Percentiles rank a stretch among this genome's conserved stretches.
These are phyloP conservation scores for Rhynchophorus ferrugineus DNA, from an alignment of 1,140 invertebrate species.

Conservation along the genomic window DNA sequence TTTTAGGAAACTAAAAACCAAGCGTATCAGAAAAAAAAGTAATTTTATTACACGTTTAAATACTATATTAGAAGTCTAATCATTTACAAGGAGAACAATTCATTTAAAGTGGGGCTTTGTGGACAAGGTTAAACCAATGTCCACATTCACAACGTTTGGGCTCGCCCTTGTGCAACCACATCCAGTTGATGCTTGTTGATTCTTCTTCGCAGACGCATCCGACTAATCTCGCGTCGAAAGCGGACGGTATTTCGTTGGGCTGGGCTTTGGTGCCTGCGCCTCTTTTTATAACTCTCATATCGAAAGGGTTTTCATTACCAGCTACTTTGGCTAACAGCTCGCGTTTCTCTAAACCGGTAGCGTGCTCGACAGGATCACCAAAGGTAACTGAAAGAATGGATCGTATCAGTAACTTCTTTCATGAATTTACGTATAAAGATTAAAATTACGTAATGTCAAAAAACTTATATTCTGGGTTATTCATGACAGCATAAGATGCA, in stretches of 20 bases:
- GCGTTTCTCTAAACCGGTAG: constrained; percentile 85
- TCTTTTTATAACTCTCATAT: constrained; percentile 72
- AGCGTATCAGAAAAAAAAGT: neutral
- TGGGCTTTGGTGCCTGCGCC: constrained; percentile 73
- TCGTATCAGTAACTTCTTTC: no score
- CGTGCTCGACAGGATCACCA: constrained; percentile 82
- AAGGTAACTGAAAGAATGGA: constrained; percentile 52
- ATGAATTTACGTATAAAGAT: neutral
- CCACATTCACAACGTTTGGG: constrained; percentile 91
- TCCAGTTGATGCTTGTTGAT: constrained; percentile 78
- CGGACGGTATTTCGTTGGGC: constrained; percentile 85
- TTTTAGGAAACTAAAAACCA: no score
- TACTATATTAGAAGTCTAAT: constrained; percentile 7
- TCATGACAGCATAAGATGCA: no score
- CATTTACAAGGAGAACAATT: constrained; percentile 1
- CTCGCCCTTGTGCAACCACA: constrained; percentile 84
- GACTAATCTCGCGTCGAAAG: constrained; percentile 80
- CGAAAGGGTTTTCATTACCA: constrained; percentile 88
- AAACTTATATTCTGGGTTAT: no score
- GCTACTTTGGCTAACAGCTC: constrained; percentile 75
- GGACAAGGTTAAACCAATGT: constrained; percentile 89
- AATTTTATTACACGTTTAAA: constrained; percentile 6
- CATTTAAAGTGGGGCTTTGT: constrained; percentile 58
- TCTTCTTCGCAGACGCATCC: constrained; percentile 97
- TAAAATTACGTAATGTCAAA: constrained; percentile 1